Evolutionary conservation across 2,797 vertebrate species (phyloP).

Genomic region (Gila robusta): DNA sequence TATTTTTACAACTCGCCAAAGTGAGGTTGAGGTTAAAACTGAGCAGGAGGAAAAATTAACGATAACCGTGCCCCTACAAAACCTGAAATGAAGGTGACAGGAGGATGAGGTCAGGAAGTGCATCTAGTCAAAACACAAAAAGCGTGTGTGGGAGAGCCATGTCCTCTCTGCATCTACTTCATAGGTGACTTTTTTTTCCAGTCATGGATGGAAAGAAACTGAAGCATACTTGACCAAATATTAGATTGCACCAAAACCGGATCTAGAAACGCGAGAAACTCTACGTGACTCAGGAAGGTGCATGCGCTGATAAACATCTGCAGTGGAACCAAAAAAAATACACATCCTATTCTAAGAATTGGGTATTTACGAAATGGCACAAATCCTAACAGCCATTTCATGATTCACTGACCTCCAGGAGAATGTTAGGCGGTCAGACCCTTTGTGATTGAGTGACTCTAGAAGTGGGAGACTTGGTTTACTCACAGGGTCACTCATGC

Average conservation of each 20-base stretch:
- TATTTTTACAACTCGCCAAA: constrained; percentile 13
- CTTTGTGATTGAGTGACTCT: constrained; percentile 15
- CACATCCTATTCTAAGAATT: constrained; percentile 34
- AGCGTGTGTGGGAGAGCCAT: constrained; percentile 23
- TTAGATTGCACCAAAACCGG: neutral
- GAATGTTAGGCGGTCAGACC: neutral
- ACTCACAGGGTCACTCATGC: constrained; percentile 9
- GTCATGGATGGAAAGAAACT: constrained; percentile 1
- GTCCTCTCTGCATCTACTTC: constrained; percentile 6
- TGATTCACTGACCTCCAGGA: neutral
- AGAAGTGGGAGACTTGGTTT: neutral
- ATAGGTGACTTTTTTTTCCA: neutral
- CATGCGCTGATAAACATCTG: constrained; percentile 25
- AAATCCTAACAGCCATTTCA: constrained; percentile 22
- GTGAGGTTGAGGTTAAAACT: constrained; percentile 17
- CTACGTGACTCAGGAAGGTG: constrained; percentile 25
- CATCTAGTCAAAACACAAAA: constrained; percentile 34
- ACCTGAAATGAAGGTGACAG: constrained; percentile 25
- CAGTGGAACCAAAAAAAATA: neutral
- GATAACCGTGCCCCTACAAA: constrained; percentile 16
- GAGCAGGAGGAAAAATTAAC: constrained; percentile 2
- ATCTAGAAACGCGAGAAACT: neutral
- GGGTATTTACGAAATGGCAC: neutral
- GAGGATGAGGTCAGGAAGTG: constrained; percentile 36
- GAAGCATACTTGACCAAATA: constrained; percentile 1